A percentile compares a stretch with the other conserved stretches of the same genome.
These are phyloP conservation scores for Lithodes maja DNA, from an alignment of 2,888 invertebrate genomes.

Conservation along the genomic window DNA sequence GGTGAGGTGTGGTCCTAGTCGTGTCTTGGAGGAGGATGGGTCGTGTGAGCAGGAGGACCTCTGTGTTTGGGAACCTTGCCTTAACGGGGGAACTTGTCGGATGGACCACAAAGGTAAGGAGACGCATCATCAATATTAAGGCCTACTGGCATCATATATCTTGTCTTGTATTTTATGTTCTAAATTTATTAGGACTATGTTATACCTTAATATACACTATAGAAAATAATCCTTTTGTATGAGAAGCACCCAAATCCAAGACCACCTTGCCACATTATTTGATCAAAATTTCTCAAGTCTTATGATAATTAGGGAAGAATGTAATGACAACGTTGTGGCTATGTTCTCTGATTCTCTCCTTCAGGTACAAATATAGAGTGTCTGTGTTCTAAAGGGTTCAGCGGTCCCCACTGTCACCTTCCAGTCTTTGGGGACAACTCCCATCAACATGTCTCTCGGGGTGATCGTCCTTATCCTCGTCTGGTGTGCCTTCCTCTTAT, in stretches of 20 bases:
- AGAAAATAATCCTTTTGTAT: too few relatives aligned
- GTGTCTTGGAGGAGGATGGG: slow-evolving; percentile 11
- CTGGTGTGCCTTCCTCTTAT: slow-evolving; percentile 45
- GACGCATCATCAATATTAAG: too few relatives aligned
- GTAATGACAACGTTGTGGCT: too few relatives aligned
- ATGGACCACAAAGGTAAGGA: slow-evolving; percentile 6
- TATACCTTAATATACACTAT: too few relatives aligned
- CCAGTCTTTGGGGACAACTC: slow-evolving; percentile 12
- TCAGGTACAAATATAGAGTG: slow-evolving; percentile 30
- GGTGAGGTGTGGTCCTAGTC: slow-evolving; percentile 35
- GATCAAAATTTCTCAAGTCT: too few relatives aligned
- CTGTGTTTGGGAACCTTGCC: slow-evolving; percentile 42
- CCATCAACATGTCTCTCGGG: slow-evolving; percentile 37
- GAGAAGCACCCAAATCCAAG: too few relatives aligned
- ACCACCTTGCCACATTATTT: too few relatives aligned
- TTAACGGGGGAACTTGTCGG: slow-evolving; percentile 42
- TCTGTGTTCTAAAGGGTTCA: slow-evolving; percentile 29
- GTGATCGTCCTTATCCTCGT: slow-evolving; percentile 42
- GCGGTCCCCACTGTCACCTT: slow-evolving; percentile 39
- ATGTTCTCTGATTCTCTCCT: background rate
- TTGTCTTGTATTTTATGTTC: too few relatives aligned
- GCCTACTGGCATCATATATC: too few relatives aligned
- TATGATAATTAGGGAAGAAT: too few relatives aligned
- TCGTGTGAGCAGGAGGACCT: slow-evolving; percentile 41
- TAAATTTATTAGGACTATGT: too few relatives aligned